These are phyloP conservation scores for Machimus rusticus DNA, from an alignment of 2,888 invertebrate genomes.

Conservation along the genomic window DNA sequence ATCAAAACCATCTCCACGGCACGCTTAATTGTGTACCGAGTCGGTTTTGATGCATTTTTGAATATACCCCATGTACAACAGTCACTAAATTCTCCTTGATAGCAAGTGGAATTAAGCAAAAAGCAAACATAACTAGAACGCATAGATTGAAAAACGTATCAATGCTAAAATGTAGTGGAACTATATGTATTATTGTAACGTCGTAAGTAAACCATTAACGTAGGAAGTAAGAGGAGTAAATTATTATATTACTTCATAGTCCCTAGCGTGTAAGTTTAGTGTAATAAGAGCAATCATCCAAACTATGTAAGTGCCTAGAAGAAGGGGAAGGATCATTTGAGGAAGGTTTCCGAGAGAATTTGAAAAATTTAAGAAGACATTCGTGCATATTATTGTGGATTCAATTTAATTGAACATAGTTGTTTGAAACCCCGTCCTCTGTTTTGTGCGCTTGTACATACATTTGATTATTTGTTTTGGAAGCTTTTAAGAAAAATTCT, in stretches of 20 bases:
- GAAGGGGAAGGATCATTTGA: not conserved
- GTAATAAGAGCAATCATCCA: constrained; percentile 11
- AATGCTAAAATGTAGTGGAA: not conserved
- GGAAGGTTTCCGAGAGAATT: not conserved
- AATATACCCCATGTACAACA: not conserved
- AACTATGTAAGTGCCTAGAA: constrained; percentile 34
- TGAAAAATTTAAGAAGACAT: not conserved
- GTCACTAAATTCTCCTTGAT: not conserved
- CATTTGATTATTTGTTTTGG: not conserved
- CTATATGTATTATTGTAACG: not conserved
- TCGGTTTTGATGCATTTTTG: no score
- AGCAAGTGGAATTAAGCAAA: not conserved
- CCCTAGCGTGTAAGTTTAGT: not conserved
- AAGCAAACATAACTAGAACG: not conserved
- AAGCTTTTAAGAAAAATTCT: not conserved
- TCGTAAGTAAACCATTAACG: not conserved
- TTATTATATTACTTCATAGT: not conserved
- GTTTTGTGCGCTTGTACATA: not conserved
- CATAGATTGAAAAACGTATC: not conserved
- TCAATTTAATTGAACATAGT: not conserved
- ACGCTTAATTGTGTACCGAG: no score
- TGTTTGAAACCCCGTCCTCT: not conserved
- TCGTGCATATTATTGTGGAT: not conserved
- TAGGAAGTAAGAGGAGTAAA: not conserved
- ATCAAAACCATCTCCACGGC: no score